Percentiles rank a stretch among this genome's conserved stretches.
Evolutionary conservation across 2,797 vertebrate species (phyloP).

Genomic region (Oreochromis grahami): DNA sequence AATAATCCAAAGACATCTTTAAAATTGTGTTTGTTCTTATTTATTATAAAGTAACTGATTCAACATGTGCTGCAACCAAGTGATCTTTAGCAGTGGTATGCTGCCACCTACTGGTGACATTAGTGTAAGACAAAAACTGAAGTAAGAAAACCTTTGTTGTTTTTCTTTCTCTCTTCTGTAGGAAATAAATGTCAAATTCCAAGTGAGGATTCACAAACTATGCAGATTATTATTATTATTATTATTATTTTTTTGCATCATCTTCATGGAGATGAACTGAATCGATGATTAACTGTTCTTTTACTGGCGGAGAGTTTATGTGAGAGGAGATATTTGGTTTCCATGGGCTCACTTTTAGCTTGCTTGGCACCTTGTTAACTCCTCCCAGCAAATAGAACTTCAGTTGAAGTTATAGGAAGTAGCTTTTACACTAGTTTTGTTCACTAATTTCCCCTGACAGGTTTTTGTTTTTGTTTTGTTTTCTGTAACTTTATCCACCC

Average conservation of each 20-base stretch:
- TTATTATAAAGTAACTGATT: neutral
- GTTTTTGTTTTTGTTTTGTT: too few species aligned
- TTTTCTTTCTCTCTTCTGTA: neutral
- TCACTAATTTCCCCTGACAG: neutral
- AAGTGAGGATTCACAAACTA: neutral
- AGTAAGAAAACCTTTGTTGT: neutral
- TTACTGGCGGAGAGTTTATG: neutral
- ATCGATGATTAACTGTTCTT: neutral
- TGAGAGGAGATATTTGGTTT: neutral
- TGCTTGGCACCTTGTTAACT: neutral
- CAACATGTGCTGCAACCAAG: neutral
- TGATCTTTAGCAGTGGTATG: neutral
- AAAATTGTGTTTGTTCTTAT: neutral
- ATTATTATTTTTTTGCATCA: too few species aligned
- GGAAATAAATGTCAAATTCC: neutral
- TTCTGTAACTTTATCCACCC: too few species aligned
- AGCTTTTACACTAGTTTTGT: neutral
- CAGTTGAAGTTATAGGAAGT: neutral
- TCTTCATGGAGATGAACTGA: neutral
- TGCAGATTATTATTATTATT: neutral
- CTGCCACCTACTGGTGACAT: slow-evolving; percentile 7
- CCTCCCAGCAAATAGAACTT: neutral
- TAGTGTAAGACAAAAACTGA: neutral
- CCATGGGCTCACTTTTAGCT: neutral
- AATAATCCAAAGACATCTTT: neutral